These are phyloP conservation scores for Araneus ventricosus DNA, from an alignment of 1,140 invertebrate genomes.

Conservation along the genomic window DNA sequence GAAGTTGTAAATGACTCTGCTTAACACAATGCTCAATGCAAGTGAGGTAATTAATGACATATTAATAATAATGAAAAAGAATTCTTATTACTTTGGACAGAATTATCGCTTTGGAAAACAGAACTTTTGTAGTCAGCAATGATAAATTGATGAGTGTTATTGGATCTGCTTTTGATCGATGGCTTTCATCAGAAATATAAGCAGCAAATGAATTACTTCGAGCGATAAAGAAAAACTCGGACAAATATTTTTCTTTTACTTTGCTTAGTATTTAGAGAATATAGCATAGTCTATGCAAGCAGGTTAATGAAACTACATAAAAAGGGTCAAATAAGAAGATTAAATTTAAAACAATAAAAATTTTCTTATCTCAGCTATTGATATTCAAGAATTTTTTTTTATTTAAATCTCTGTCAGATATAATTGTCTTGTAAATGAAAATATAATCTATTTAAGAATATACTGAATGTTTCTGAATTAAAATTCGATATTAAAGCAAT, in stretches of 20 bases:
- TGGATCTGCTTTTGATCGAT: slow-evolving; percentile 25
- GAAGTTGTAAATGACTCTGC: neutral
- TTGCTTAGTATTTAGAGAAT: too few relatives aligned
- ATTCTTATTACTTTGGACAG: neutral
- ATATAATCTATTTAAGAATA: too few relatives aligned
- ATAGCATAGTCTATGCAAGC: too few relatives aligned
- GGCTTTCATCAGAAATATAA: neutral
- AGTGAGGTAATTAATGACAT: neutral
- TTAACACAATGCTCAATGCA: neutral
- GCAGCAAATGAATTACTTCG: neutral
- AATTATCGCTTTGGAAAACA: slow-evolving; percentile 19
- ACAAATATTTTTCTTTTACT: neutral
- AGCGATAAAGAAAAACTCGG: neutral
- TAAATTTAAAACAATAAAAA: too few relatives aligned
- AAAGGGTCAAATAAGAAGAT: too few relatives aligned
- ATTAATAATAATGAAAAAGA: neutral
- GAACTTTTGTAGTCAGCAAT: neutral
- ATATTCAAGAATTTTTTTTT: too few relatives aligned
- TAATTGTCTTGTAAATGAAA: too few relatives aligned
- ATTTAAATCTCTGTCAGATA: too few relatives aligned
- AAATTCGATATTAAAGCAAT: too few relatives aligned
- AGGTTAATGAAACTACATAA: too few relatives aligned
- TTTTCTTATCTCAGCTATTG: too few relatives aligned
- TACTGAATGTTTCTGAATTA: too few relatives aligned
- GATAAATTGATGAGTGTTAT: slow-evolving; percentile 8